Evolutionary conservation across 2,113 vertebrate species (phyloP).

Genomic region (Atherinomorus stipes): DNA sequence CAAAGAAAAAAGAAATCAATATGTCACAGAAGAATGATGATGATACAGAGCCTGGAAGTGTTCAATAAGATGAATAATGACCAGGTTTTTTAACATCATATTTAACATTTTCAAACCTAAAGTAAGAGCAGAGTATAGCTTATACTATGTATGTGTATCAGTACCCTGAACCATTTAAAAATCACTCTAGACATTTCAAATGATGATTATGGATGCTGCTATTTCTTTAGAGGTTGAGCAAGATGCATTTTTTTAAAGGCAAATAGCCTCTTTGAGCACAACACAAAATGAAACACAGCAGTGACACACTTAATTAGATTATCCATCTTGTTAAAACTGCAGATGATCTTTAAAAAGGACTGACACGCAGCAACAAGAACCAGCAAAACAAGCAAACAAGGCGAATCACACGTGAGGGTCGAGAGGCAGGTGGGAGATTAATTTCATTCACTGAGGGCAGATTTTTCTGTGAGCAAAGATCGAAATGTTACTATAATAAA

Average conservation of each 20-base stretch:
- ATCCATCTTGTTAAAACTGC: constrained; percentile 2
- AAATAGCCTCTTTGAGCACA: constrained; percentile 5
- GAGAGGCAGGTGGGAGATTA: constrained; percentile 10
- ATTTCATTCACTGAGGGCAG: constrained; percentile 17
- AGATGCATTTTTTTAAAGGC: background rate
- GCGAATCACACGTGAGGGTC: constrained; percentile 9
- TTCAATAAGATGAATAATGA: constrained; percentile 21
- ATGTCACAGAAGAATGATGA: constrained; percentile 48
- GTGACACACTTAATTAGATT: background rate
- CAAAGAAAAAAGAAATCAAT: constrained; percentile 18
- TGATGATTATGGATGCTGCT: constrained; percentile 5
- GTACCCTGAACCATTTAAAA: constrained; percentile 7
- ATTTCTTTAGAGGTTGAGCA: background rate
- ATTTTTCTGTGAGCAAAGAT: constrained; percentile 13
- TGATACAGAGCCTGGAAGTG: constrained; percentile 21
- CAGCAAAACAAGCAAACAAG: constrained; percentile 52
- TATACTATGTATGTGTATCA: constrained; percentile 14
- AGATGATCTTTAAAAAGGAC: constrained; percentile 1
- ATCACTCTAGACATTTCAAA: constrained; percentile 2
- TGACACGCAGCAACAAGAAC: constrained; percentile 12
- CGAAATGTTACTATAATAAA: background rate
- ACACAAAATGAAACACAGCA: constrained; percentile 18
- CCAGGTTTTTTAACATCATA: constrained; percentile 19
- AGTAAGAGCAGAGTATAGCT: constrained; percentile 16
- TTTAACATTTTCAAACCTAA: constrained; percentile 37